Base-by-base conservation (phyloP, 2,888 invertebrate genomes). In the Drosophila paucipuncta region DNA sequence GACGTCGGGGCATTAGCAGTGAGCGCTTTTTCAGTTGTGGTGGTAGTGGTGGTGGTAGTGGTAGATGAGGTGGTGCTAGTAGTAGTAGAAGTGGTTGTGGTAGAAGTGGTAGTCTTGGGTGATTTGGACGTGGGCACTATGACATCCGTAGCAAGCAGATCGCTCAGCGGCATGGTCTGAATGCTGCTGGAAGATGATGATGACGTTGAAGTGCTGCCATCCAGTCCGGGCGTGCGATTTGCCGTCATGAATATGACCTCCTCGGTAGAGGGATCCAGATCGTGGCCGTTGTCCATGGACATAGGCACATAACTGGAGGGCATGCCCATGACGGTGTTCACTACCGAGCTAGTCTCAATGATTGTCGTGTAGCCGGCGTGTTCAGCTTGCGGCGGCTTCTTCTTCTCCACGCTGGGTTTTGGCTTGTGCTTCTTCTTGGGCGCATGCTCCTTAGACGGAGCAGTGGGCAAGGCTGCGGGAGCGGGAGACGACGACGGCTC, bases 221-320 rank as follows among this genome's bases (percentile, higher is more conserved):
- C 92, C 59, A 92, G 63, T 2, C 85, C 82, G 0, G 93, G 92
- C 1, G 92, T 92, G 33, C 88, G 91, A 60, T 88, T 92, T 13
- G 92, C 90, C n/a, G 93, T 92, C 90, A 92, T 91, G 49, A 92
- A 91, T 55, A 92, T 92, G 0, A 92, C 90, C 63, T 94, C 93
- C 54, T 93, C 92, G 18, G 91, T 89, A 4, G 93, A 91, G 43
- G 89, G 83, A 83, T 93, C 92, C 58, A 92, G 68, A 4, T 72
- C 75, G 10, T 81, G 73, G 25, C 67, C 78, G 16, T 64, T 80
- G 41, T 92, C 85, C 89, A 93, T 91, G 4, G 91, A 81, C 86
- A 92, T 91, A n/a, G 92, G 89, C 53, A 91, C 80, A 62, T 92
- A 92, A 3, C 85, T 80, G 4, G 92, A 92, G 18, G 91, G 80